These are phyloP conservation scores for Xenops minutus DNA, from an alignment of 2,797 vertebrate species.

Conservation along the genomic window DNA sequence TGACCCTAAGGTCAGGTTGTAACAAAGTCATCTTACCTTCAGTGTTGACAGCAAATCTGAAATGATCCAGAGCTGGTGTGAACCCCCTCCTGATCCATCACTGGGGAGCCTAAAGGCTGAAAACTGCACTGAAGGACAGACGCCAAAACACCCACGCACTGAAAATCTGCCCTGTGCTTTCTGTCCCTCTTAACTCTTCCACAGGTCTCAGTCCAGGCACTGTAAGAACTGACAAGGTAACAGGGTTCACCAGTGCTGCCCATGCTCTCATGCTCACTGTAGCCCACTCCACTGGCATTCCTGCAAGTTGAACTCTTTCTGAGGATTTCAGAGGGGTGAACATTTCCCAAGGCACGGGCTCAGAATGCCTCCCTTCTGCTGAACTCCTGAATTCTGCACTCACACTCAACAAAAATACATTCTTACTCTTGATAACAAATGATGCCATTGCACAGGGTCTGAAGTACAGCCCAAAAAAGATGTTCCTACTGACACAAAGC, in stretches of 20 bases:
- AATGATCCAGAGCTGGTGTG: background rate
- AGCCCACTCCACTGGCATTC: background rate
- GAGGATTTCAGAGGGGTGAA: background rate
- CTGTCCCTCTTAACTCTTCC: background rate
- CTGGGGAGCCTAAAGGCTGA: background rate
- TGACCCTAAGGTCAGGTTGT: background rate
- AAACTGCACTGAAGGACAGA: background rate
- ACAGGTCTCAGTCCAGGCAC: background rate
- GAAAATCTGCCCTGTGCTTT: background rate
- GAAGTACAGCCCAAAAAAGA: background rate
- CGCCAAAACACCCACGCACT: background rate
- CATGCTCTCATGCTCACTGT: background rate
- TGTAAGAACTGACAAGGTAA: background rate
- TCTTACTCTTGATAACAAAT: background rate
- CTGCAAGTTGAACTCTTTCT: background rate
- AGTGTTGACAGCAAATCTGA: background rate
- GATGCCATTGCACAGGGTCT: background rate
- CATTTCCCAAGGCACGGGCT: background rate
- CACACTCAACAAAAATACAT: background rate
- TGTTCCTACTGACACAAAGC: background rate
- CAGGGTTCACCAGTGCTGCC: background rate
- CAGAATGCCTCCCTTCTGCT: background rate
- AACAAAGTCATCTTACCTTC: background rate
- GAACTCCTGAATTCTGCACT: fast-evolving
- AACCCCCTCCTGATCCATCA: background rate